Evolutionary conservation across 1,140 invertebrate genomes (phyloP), one percentile per base, ranked within the genome.

Genomic region (Stenopsyche tienmushanensis): DNA sequence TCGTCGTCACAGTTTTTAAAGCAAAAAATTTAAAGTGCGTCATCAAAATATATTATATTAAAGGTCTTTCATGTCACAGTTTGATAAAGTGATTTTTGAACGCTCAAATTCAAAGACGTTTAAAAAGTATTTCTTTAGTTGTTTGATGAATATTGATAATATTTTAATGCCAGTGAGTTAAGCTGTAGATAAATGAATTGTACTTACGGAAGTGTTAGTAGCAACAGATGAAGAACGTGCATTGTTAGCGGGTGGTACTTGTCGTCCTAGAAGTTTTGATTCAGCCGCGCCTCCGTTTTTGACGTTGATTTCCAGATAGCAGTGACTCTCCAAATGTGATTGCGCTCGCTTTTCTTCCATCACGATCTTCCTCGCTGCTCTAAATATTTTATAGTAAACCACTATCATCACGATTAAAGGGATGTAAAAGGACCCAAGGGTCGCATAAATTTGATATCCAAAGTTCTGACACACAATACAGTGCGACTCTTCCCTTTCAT

Each of bases 321-420:
- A 92, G 74, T 84, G 89, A 53, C 85, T 86, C 73, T 92, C 89
- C 57, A 93, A 77, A 73, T 92, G 91, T 20, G 87, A 90, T 73
- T 93, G 91, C 8, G 91, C 91, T n/a, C 89, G 80, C 72, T 86
- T 89, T 80, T 94, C 92, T 72, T 93, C 91, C 72, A 90, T 83
- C 0, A 94, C 91, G 71, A 94, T 93, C 72, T 87, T 87, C 44
- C 90, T 83, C 3, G 91, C 91, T 0, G 91, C 91, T 45, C 88
- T 83, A 75, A 96, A 92, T 77, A 96, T 96, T 79, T 93, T 93
- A 74, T 93, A 91, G 74, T 96, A 96, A 1, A 96, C 90, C 64
- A 92, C 86, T 20, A 95, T 88, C 93, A 96, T 96, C 44, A 96
- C 90, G 55, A 89, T 83, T 21, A 95, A 78, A 0, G 93, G 93